Evolutionary conservation across 1,140 invertebrate genomes (phyloP), one percentile per base, ranked within the genome.

Genomic region (Caenorhabditis briggsae): DNA sequence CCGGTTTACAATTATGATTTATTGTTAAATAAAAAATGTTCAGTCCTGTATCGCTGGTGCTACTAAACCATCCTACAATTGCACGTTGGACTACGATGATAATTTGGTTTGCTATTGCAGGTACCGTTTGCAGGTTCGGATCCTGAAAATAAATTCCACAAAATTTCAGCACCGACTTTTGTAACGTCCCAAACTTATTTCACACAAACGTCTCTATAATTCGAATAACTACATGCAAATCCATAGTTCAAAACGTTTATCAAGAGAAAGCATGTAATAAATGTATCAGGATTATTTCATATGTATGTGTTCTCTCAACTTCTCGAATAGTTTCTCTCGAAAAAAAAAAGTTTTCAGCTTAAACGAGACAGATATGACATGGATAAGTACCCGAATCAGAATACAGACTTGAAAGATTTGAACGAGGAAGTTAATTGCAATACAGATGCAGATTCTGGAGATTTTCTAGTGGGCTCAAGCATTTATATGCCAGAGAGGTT

Each of bases 281-380:
- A 70, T 70, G 64, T 46, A 23, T 70, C 18, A 9, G 64, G 18
- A 70, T 18, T 18, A 70, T 70, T 18, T 70, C 64, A 16, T 70
- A 65, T 43, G 64, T 65, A 43, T 1, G 59, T 1, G 23, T 23
- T 8, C 9, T 33, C 25, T 23, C 9, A 33, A 61, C 23, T 25
- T 12, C 14, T 58, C 7, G 1, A 61, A 11, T 25, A 61, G 20
- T 11, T 33, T 61, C 25, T 43, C 33, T 16, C 18, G 12, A 41
- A 16, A 1, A 16, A 16, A 25, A 25, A 25, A 1, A 5, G 20
- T 65, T 43, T 70, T 70, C 64, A 70, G 64, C 2, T 70, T 2
- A 70, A 70, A n/a, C 0, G 18, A 7, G 64, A 70, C 16, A 46
- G 41, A 43, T 70, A 70, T 46, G 64, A 70, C 16, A 14, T 70